Conservation (phyloP, 2,797 vertebrate genomes). For the Sebastes trivittatus region DNA sequence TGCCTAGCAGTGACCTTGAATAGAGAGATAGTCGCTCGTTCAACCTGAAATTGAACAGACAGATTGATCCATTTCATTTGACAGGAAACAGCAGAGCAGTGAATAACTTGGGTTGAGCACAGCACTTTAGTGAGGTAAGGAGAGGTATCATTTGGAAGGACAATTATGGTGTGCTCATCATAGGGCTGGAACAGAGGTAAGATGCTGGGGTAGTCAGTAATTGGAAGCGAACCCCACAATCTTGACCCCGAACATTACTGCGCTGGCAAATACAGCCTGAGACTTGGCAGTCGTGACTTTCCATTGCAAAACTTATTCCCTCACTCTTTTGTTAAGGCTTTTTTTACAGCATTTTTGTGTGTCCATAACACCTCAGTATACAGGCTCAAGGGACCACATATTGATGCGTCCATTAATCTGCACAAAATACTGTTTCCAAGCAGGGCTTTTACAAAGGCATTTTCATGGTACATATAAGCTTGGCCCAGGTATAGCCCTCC, state of each 20-base stretch:
- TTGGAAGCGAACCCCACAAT: constrained; percentile 64
- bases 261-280: constrained; percentile 50
- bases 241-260: constrained; percentile 71
- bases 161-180: constrained; percentile 63
- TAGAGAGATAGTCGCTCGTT: background rate
- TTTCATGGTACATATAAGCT: constrained; percentile 20
- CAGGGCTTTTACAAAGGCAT: constrained; percentile 25
- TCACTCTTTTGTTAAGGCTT: constrained; percentile 58
- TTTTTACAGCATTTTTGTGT: constrained; percentile 56
- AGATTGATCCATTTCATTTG: background rate
- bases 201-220: constrained; percentile 58
- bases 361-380: constrained; percentile 63
- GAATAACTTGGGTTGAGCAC: constrained; percentile 27
- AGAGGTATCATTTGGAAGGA: constrained; percentile 51
- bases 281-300: constrained; percentile 68
- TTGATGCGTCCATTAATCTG: constrained; percentile 57
- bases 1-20: background rate
- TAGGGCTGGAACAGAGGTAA: constrained; percentile 57
- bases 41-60: constrained; percentile 11
- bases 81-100: background rate
- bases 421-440: constrained; percentile 36
- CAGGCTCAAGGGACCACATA: constrained; percentile 43
- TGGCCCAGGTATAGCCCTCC: constrained; percentile 9
- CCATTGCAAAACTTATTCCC: constrained; percentile 69
- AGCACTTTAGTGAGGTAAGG: constrained; percentile 18